Evolutionary conservation across 2,797 vertebrate genomes (phyloP).

Genomic region (Chloroceryle inda): DNA sequence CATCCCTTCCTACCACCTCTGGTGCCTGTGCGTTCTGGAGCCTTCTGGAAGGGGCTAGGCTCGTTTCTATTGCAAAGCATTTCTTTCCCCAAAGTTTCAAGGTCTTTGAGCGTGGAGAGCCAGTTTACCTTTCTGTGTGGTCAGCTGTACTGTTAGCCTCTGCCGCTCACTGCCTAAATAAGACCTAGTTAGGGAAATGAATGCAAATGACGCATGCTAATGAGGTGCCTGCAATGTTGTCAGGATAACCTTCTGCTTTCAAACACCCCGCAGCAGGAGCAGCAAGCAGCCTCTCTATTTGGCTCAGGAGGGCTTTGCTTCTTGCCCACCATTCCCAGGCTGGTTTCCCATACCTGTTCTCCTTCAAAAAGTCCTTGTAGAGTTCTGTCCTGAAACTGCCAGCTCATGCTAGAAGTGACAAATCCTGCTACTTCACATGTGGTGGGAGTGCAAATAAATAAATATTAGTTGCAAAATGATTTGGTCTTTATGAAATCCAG

Average conservation of each 20-base stretch:
- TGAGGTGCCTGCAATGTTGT: not conserved
- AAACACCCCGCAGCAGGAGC: accelerated
- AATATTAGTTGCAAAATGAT: conserved; percentile 18
- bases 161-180: not conserved
- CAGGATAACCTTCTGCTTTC: not conserved
- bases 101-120: not conserved
- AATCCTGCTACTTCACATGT: not conserved
- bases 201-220: not conserved
- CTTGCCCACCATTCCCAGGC: not conserved
- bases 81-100: not conserved
- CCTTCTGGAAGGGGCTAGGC: not conserved
- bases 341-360: not conserved
- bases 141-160: no score
- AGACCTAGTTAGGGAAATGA: not conserved
- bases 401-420: not conserved
- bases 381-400: not conserved
- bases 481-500: not conserved
- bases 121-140: not conserved
- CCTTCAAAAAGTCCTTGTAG: not conserved
- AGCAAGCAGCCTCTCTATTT: not conserved
- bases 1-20: accelerated
- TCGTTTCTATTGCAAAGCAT: not conserved
- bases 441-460: conserved; percentile 10
- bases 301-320: not conserved
- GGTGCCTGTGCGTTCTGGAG: not conserved